Percentiles rank a stretch among this genome's conserved stretches.
These are phyloP conservation scores for Notocelia uddmanniana DNA, from an alignment of 2,888 invertebrate genomes.

Conservation along the genomic window DNA sequence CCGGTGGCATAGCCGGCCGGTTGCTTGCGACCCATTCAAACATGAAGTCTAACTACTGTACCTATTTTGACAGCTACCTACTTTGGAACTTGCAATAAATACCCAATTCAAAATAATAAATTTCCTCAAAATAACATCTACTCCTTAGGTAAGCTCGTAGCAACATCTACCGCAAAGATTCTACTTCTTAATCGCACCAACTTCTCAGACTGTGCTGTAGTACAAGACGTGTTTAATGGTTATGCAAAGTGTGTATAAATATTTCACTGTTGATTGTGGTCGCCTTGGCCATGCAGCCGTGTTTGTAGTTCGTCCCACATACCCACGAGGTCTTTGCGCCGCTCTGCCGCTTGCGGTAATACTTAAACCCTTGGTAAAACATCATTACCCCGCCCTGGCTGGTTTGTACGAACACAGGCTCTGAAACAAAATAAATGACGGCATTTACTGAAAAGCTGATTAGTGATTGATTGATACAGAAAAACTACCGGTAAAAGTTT, in stretches of 20 bases:
- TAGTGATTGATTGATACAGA: too few species aligned
- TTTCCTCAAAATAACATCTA: too few species aligned
- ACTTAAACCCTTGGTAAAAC: conserved; percentile 30
- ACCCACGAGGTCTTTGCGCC: conserved; percentile 2
- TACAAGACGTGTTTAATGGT: not conserved
- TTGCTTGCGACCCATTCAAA: too few species aligned
- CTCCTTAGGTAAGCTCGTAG: too few species aligned
- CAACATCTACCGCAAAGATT: too few species aligned
- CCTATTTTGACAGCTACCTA: too few species aligned
- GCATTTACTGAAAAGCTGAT: too few species aligned
- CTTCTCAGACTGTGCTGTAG: not conserved
- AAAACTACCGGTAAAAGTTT: too few species aligned
- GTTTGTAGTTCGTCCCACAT: not conserved
- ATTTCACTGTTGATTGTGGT: conserved; percentile 41
- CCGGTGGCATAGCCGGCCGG: too few species aligned
- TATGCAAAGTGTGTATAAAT: conserved; percentile 26
- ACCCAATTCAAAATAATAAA: too few species aligned
- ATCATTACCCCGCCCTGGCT: conserved; percentile 19
- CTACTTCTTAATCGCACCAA: not conserved
- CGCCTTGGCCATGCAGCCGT: conserved; percentile 46
- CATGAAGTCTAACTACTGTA: too few species aligned
- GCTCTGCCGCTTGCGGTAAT: conserved; percentile 10
- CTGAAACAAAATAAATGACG: conserved; percentile 7
- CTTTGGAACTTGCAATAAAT: too few species aligned
- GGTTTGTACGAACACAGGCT: not conserved